Evolutionary conservation across 2,888 invertebrate genomes (phyloP).

Genomic region (Alcis repandata): DNA sequence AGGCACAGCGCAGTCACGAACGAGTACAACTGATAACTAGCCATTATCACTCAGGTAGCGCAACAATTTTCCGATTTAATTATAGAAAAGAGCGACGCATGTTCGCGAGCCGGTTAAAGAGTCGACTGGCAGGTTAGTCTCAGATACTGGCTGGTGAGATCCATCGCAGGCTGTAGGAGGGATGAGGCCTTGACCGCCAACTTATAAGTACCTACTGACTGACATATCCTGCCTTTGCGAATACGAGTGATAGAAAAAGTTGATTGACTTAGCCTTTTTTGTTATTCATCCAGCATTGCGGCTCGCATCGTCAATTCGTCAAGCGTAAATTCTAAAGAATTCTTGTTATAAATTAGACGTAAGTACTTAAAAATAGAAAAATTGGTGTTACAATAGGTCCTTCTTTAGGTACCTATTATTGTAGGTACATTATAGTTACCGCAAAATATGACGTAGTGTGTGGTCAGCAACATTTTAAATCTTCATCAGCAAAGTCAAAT

Average conservation of each 20-base stretch:
- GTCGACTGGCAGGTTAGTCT: constrained; percentile 24
- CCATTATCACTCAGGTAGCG: constrained; percentile 50
- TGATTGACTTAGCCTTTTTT: constrained; percentile 25
- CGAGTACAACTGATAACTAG: constrained; percentile 53
- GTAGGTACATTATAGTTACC: too few species aligned
- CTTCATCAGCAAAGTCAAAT: too few species aligned
- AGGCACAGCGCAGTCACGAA: constrained; percentile 65
- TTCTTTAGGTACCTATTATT: too few species aligned
- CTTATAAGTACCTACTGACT: constrained; percentile 63
- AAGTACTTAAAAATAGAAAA: too few species aligned
- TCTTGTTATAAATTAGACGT: background rate
- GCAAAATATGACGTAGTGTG: too few species aligned
- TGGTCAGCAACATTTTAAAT: too few species aligned
- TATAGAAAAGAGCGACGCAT: constrained; percentile 25
- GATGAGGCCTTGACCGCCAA: constrained; percentile 75
- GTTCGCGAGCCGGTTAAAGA: constrained; percentile 22
- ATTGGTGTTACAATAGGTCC: too few species aligned
- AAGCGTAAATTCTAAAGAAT: constrained; percentile 1
- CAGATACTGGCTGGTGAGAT: constrained; percentile 16
- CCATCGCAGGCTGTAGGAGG: constrained; percentile 42
- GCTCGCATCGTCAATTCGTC: constrained; percentile 2
- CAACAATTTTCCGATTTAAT: constrained; percentile 20
- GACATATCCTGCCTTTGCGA: constrained; percentile 57
- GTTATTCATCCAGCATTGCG: constrained; percentile 9
- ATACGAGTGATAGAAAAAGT: constrained; percentile 29